phyloP scores from a whole-genome alignment of 37 sponge, comb jelly and placozoan genomes.

The Bolinopsis microptera region DNA sequence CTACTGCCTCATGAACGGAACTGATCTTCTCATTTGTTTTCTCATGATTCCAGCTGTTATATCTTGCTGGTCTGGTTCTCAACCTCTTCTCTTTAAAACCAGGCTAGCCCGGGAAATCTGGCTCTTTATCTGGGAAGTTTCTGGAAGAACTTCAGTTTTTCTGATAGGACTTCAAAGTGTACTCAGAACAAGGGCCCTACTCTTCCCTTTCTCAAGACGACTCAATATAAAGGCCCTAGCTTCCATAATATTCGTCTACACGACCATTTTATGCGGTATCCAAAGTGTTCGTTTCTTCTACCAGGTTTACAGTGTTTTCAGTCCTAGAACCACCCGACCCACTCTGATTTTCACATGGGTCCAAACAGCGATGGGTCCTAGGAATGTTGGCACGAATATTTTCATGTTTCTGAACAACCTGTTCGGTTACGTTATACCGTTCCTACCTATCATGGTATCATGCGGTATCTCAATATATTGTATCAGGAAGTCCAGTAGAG shows the following conservation, averaged over 20 bases:
- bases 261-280: not conserved
- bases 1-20: not conserved
- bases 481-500: not conserved
- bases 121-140: not conserved
- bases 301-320: not conserved
- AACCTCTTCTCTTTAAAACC: not conserved
- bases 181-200: not conserved
- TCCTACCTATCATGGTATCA: not conserved
- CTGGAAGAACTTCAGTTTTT: not conserved
- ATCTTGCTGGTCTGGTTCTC: not conserved
- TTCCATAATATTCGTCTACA: not conserved
- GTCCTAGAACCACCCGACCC: not conserved
- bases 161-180: conserved; percentile 14
- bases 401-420: not conserved
- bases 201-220: not conserved
- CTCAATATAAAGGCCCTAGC: not conserved
- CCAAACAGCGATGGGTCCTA: not conserved
- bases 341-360: not conserved
- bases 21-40: not conserved
- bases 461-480: not conserved
- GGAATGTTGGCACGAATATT: not conserved
- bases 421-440: not conserved
- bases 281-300: not conserved
- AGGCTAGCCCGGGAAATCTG: not conserved
- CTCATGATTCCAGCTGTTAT: not conserved